Evolutionary conservation across 92 coral and sea anemone species (phyloP).

Genomic region (Pocillopora grandis): DNA sequence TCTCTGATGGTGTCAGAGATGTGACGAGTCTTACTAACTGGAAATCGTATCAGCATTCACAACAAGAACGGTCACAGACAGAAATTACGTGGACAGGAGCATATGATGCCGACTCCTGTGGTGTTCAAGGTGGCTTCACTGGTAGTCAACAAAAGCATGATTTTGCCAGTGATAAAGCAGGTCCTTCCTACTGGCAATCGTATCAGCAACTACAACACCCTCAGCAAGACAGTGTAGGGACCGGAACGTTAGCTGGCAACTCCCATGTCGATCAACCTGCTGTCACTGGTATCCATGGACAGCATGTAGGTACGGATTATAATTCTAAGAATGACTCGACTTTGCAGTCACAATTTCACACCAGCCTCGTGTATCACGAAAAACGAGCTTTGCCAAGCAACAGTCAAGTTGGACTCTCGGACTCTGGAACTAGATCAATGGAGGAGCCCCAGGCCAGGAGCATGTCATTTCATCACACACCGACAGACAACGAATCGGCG

Average conservation of each 20-base stretch:
- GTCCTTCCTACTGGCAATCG: not conserved
- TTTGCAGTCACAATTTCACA: not conserved
- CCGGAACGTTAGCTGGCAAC: not conserved
- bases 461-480: conserved; percentile 14
- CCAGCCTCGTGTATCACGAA: not conserved
- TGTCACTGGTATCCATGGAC: not conserved
- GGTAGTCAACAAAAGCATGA: not conserved
- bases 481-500: conserved; percentile 58
- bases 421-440: not conserved
- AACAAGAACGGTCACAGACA: not conserved
- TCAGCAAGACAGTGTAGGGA: not conserved
- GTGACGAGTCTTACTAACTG: not conserved
- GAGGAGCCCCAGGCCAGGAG: not conserved
- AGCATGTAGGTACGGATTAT: not conserved
- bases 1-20: not conserved
- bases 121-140: not conserved
- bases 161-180: not conserved
- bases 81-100: not conserved
- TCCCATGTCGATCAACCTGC: not conserved
- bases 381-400: not conserved
- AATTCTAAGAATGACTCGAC: not conserved
- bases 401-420: not conserved
- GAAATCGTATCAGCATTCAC: not conserved
- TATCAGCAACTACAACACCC: not conserved
- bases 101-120: not conserved